Percentiles rank a stretch among this genome's conserved stretches.
Evolutionary conservation across 2,113 vertebrate species (phyloP).

Genomic region (Eidolon helvum): DNA sequence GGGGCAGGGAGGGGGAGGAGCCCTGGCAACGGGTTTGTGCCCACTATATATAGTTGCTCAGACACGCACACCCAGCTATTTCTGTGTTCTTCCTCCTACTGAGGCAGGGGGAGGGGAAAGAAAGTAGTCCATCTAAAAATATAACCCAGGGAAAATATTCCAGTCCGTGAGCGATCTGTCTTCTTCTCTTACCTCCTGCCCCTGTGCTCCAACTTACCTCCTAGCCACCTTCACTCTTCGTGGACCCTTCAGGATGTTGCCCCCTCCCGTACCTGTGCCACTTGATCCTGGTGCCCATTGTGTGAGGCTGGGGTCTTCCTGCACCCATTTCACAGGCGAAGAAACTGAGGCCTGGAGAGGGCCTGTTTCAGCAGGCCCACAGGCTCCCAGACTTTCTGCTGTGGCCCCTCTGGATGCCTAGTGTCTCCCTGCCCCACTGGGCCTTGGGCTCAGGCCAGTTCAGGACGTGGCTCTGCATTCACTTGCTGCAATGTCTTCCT

Average conservation of each 20-base stretch:
- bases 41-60: conserved; percentile 68
- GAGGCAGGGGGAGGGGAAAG: conserved; percentile 72
- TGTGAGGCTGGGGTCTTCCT: neutral
- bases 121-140: conserved; percentile 81
- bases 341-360: neutral
- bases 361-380: too few species aligned
- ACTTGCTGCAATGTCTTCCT: neutral
- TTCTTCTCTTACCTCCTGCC: conserved; percentile 48
- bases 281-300: neutral
- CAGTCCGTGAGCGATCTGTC: conserved; percentile 8
- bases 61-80: conserved; percentile 66
- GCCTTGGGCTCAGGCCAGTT: neutral
- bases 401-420: too few species aligned
- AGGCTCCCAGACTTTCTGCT: neutral
- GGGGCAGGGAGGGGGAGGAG: conserved; percentile 32
- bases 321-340: neutral
- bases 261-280: neutral
- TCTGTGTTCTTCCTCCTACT: conserved; percentile 72
- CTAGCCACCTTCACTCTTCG: conserved; percentile 5
- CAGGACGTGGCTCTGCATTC: neutral
- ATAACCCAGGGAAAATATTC: conserved; percentile 36
- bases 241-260: neutral
- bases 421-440: neutral
- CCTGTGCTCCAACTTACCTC: conserved; percentile 58
- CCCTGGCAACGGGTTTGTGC: neutral